Evolutionary conservation across 2,888 invertebrate species (phyloP).

Genomic region (Dimorphilus gyrociliatus): DNA sequence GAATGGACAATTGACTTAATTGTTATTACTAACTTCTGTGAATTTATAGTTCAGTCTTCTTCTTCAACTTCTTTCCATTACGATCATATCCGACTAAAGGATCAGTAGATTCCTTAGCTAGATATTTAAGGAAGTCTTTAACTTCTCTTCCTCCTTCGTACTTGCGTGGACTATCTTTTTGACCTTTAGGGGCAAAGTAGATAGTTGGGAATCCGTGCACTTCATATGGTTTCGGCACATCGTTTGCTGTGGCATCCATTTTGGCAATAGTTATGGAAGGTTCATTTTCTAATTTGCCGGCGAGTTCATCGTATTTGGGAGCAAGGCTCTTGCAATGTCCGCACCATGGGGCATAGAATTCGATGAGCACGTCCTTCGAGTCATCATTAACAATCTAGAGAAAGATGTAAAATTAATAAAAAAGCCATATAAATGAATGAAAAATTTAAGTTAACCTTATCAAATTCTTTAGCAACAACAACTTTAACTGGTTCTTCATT

Average conservation of each 20-base stretch:
- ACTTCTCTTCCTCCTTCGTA: constrained; percentile 81
- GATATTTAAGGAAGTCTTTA: constrained; percentile 83
- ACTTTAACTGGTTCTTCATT: constrained; percentile 51
- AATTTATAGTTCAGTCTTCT: too few relatives aligned
- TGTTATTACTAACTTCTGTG: too few relatives aligned
- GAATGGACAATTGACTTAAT: too few relatives aligned
- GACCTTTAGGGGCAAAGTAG: constrained; percentile 77
- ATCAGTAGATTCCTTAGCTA: constrained; percentile 71
- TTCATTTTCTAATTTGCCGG: constrained; percentile 56
- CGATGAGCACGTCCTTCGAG: constrained; percentile 77
- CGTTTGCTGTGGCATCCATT: constrained; percentile 96
- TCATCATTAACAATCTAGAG: constrained; percentile 72
- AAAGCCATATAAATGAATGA: too few relatives aligned
- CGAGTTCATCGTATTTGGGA: constrained; percentile 84
- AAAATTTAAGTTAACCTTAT: too few relatives aligned
- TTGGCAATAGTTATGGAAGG: constrained; percentile 72
- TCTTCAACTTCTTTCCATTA: constrained; percentile 48
- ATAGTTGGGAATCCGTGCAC: constrained; percentile 87
- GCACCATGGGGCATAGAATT: constrained; percentile 95
- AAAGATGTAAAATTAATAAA: too few relatives aligned
- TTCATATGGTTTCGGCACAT: constrained; percentile 75
- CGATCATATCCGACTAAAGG: constrained; percentile 74
- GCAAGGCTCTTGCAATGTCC: constrained; percentile 93
- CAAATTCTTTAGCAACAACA: constrained; percentile 91
- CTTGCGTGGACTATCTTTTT: constrained; percentile 52